These are phyloP conservation scores for Amphimallon solstitiale DNA, from an alignment of 2,888 invertebrate genomes.

Conservation along the genomic window DNA sequence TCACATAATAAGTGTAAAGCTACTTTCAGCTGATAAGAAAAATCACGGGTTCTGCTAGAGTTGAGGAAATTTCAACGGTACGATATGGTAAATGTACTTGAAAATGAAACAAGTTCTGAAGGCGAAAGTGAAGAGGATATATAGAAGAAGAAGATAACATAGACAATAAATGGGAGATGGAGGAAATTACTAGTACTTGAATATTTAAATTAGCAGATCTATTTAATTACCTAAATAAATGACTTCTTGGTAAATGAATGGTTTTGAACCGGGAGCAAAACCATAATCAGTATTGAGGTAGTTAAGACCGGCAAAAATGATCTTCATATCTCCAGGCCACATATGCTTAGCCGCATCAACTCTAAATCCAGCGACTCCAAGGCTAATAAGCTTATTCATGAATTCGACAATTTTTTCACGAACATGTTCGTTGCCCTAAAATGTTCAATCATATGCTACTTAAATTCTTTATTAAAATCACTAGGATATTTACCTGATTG, in stretches of 20 bases:
- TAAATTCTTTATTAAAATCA: not conserved
- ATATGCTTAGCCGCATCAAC: slow-evolving; percentile 84
- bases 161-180: no score
- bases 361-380: slow-evolving; percentile 86
- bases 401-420: slow-evolving; percentile 71
- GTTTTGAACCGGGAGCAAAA: slow-evolving; percentile 71
- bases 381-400: slow-evolving; percentile 73
- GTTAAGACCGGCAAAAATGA: slow-evolving; percentile 71
- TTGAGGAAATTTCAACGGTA: no score
- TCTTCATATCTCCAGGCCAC: slow-evolving; percentile 77
- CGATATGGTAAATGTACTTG: no score
- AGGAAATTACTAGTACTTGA: no score
- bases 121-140: no score
- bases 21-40: no score
- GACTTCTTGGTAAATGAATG: no score
- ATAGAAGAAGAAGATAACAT: no score
- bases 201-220: slow-evolving; percentile 56
- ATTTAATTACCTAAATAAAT: slow-evolving; percentile 81
- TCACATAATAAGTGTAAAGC: no score
- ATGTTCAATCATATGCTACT: no score
- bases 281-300: slow-evolving; percentile 73
- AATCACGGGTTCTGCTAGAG: no score
- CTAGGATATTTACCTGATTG: slow-evolving; percentile 66
- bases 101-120: no score
- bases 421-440: slow-evolving; percentile 67